Base-by-base conservation (phyloP, 2,888 invertebrate genomes). In the Epinotia nisella region DNA sequence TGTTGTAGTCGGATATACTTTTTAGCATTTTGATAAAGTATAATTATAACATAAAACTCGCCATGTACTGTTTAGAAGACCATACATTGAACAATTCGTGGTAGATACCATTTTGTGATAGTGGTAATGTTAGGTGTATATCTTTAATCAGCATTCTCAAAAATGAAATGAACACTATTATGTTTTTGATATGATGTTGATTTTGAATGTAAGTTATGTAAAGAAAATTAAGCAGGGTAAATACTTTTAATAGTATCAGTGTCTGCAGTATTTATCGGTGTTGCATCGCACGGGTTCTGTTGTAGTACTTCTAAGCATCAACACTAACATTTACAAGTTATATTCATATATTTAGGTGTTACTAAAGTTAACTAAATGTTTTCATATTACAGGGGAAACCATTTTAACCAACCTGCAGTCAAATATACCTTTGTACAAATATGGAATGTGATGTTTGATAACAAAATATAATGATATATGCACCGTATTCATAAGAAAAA, bases 391-490 rank as follows among this genome's bases (percentile, higher is more conserved):
- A 78, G 79, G 65, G 51, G 39, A 71, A 71, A 79, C 74, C 73
- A 70, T 77, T 76, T 77, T 75, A 75, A 80, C 75, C 77, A 81
- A 79, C 61, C 62, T 71, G 70, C 29, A 76, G 59, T 65, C 82
- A 79, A 79, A 78, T 79, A 81, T 79, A 74, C 74, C 78, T 88
- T 90, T 90, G 87, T 91, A 91, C 88, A 90, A 85, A 79, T 78
- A 88, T 92, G 92, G 92, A 92, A 92, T 92, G 92, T 92, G 91
- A 90, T 89, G 87, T 86, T 85, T 81, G 78, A 82, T 81, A 81
- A 80, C 76, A 80, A 84, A 82, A 77, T 75, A 81, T 74, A 80
- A 80, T 79, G 78, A 65, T 64, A 81, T 78, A 82, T 82, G 88
- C 89, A 91, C 86, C 87, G 80, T 87, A 85, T 71, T 87, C 87